Conservation (phyloP, 2,113 vertebrate species). For the Octodon degus region DNA sequence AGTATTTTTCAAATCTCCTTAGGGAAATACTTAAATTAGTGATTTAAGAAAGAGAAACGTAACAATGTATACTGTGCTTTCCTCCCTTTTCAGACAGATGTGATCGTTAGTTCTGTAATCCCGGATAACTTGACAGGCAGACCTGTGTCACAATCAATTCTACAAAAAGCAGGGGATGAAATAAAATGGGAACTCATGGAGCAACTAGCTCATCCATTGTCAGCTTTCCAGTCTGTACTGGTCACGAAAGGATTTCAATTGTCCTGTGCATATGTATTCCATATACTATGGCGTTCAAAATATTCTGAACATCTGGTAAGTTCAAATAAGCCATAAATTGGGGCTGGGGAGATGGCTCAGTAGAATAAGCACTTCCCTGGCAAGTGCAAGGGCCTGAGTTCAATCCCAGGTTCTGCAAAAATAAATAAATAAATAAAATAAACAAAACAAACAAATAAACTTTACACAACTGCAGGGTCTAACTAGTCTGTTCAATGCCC, state of each 20-base stretch:
- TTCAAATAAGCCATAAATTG: background rate
- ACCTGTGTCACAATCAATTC: conserved; percentile 72
- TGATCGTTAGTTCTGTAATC: conserved; percentile 87
- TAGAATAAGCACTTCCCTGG: too few species aligned
- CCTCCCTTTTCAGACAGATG: conserved; percentile 85
- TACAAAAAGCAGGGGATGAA: conserved; percentile 76
- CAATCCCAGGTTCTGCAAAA: too few species aligned
- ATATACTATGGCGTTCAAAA: conserved; percentile 61
- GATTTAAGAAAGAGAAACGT: conserved; percentile 42
- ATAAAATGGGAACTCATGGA: conserved; percentile 73
- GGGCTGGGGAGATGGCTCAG: too few species aligned
- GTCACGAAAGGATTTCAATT: conserved; percentile 73
- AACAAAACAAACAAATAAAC: background rate
- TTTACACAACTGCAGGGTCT: background rate
- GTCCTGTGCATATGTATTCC: conserved; percentile 81
- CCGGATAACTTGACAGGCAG: accelerated
- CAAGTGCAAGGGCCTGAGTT: too few species aligned
- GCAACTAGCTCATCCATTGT: accelerated
- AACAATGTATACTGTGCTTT: conserved; percentile 35
- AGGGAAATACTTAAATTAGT: conserved; percentile 34
- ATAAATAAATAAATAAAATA: too few species aligned
- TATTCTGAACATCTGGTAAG: background rate
- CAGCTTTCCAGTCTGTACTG: accelerated
- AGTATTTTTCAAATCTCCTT: conserved; percentile 36
- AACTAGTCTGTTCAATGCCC: background rate